A percentile compares a stretch with the other conserved stretches of the same genome.
These are phyloP conservation scores for Passer domesticus DNA, from an alignment of 2,113 vertebrate genomes.

Conservation along the genomic window DNA sequence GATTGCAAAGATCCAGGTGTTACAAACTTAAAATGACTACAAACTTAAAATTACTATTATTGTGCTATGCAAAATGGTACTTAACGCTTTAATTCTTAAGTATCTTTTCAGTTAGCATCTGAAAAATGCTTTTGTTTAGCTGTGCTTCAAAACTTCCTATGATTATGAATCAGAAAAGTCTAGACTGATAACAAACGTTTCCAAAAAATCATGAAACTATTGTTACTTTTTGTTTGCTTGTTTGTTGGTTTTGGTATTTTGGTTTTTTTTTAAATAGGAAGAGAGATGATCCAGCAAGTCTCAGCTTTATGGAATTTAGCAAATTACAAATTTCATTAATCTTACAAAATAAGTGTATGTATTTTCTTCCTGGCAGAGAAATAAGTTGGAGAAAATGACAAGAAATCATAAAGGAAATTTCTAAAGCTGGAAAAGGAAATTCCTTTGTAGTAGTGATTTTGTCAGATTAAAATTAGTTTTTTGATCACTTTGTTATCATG, in stretches of 20 bases:
- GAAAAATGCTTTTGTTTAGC: background rate
- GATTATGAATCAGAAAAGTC: background rate
- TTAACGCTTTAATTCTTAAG: background rate
- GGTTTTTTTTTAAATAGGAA: background rate
- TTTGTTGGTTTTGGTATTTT: background rate
- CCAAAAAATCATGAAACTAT: background rate
- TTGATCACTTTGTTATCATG: background rate
- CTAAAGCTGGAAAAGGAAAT: background rate
- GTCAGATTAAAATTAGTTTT: background rate
- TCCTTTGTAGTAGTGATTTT: background rate
- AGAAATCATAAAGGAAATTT: background rate
- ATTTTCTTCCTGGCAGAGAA: background rate
- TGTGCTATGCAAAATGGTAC: background rate
- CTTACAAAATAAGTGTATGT: background rate
- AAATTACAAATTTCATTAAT: background rate
- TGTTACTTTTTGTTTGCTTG: background rate
- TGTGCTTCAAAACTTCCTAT: background rate
- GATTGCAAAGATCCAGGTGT: background rate
- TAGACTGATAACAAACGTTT: background rate
- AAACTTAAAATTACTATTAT: background rate
- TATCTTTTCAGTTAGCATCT: background rate
- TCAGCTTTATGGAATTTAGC: background rate
- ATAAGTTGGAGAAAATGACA: background rate
- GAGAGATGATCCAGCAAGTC: background rate
- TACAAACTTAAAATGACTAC: background rate